Evolutionary conservation across 2,888 invertebrate genomes (phyloP).

Genomic region (Himalopsyche anomala): DNA sequence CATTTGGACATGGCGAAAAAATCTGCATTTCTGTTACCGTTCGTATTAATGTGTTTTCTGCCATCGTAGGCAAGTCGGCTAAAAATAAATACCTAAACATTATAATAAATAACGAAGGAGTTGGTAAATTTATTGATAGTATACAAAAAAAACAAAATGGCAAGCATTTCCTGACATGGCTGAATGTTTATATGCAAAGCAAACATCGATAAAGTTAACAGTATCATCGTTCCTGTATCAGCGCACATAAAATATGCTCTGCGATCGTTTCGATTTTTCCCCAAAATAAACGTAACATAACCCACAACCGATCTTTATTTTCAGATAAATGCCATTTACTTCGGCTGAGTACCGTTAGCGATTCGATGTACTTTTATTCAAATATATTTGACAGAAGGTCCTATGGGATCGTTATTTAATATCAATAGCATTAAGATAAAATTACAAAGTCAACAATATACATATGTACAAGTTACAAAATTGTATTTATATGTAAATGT

Average conservation of each 20-base stretch:
- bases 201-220: conserved; percentile 49
- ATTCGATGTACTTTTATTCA: conserved; percentile 28
- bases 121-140: conserved; percentile 11
- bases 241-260: conserved; percentile 49
- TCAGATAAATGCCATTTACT: conserved; percentile 53
- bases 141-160: conserved; percentile 31
- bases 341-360: conserved; percentile 49
- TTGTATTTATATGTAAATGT: too few relatives aligned
- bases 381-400: too few relatives aligned
- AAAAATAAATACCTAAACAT: neutral
- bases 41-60: neutral
- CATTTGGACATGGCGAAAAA: too few relatives aligned
- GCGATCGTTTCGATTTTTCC: conserved; percentile 43
- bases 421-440: too few relatives aligned
- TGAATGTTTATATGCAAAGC: conserved; percentile 42
- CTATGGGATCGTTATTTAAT: too few relatives aligned
- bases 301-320: conserved; percentile 52
- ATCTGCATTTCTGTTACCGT: too few relatives aligned
- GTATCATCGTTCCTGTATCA: conserved; percentile 58
- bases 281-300: conserved; percentile 48
- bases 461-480: too few relatives aligned
- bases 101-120: conserved; percentile 7
- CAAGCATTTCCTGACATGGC: conserved; percentile 25
- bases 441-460: too few relatives aligned
- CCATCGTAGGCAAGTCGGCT: neutral